These are phyloP conservation scores for Neria commutata DNA, from an alignment of 2,888 invertebrate species.

Conservation along the genomic window DNA sequence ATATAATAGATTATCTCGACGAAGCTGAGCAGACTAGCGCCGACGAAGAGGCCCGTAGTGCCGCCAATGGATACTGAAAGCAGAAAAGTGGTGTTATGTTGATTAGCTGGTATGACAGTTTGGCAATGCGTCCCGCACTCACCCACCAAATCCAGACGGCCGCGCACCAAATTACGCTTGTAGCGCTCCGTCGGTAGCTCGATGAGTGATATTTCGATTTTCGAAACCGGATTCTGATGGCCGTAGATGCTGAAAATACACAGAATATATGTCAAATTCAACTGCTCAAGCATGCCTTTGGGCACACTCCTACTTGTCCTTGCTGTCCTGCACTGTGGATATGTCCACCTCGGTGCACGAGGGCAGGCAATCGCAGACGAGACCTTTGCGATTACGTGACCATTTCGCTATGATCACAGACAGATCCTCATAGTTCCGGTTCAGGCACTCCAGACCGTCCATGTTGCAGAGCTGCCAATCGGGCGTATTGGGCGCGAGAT, in stretches of 20 bases:
- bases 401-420: constrained; percentile 72
- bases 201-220: constrained; percentile 69
- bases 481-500: constrained; percentile 69
- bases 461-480: constrained; percentile 67
- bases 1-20: constrained; percentile 70
- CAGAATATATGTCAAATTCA: no score
- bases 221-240: constrained; percentile 52
- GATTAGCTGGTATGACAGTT: background rate
- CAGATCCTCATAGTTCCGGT: constrained; percentile 67
- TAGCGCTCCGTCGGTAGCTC: constrained; percentile 74
- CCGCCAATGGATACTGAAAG: constrained; percentile 71
- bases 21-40: constrained; percentile 71
- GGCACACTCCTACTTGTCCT: constrained; percentile 44
- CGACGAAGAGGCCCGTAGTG: constrained; percentile 70
- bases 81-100: background rate
- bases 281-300: background rate
- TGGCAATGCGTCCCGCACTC: constrained; percentile 41
- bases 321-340: constrained; percentile 65
- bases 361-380: constrained; percentile 72
- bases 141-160: constrained; percentile 77
- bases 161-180: constrained; percentile 75
- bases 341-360: constrained; percentile 76
- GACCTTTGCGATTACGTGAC: constrained; percentile 67
- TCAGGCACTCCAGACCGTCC: constrained; percentile 70
- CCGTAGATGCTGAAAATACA: constrained; percentile 43